Percentiles rank a stretch among this genome's conserved stretches.
Conservation (phyloP, 1,140 invertebrate genomes). For the Formica selysi region DNA sequence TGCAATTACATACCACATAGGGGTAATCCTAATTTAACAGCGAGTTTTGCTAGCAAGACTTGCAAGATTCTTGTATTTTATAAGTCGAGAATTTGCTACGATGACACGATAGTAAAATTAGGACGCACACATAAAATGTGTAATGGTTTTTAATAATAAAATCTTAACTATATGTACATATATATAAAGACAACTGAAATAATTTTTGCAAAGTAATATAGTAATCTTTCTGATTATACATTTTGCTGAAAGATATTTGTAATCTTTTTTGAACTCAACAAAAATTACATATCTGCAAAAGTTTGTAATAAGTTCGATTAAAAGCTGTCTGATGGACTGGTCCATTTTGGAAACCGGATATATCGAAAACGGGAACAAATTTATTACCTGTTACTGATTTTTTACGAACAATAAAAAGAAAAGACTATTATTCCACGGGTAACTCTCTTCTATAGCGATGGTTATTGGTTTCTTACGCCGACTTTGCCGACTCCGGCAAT, state of each 20-base stretch:
- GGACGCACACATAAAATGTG: background rate
- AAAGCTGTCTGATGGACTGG: background rate
- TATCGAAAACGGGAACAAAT: constrained; percentile 45
- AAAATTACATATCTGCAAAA: constrained; percentile 20
- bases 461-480: constrained; percentile 40
- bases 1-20: constrained; percentile 26
- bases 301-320: constrained; percentile 33
- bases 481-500: constrained; percentile 12
- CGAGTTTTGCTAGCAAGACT: constrained; percentile 1
- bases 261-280: background rate
- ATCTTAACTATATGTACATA: background rate
- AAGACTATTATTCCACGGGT: constrained; percentile 20
- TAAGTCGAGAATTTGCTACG: background rate
- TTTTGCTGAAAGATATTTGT: constrained; percentile 5
- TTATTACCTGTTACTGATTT: constrained; percentile 47
- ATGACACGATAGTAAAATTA: background rate
- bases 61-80: constrained; percentile 9
- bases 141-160: background rate
- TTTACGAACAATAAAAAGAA: constrained; percentile 32
- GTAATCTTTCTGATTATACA: constrained; percentile 8
- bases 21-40: constrained; percentile 51
- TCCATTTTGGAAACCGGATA: constrained; percentile 34
- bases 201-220: background rate
- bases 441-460: constrained; percentile 21
- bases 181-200: background rate